A percentile compares a stretch with the other conserved stretches of the same genome.
These are phyloP conservation scores for Anas georgica DNA, from an alignment of 2,797 vertebrate genomes.

Conservation along the genomic window DNA sequence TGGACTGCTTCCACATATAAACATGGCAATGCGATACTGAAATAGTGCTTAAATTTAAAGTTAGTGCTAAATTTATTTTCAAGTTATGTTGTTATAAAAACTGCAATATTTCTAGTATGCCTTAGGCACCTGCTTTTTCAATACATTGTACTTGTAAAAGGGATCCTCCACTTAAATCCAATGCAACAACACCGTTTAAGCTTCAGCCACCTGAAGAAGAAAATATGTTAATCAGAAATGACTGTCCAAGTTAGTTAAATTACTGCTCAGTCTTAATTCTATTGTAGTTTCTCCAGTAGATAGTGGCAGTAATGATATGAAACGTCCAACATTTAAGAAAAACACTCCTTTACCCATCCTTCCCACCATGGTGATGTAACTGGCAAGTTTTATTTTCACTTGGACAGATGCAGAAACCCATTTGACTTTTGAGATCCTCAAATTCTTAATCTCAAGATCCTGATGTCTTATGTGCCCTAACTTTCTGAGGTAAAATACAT, in stretches of 20 bases:
- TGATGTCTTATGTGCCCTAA: background rate
- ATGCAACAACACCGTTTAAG: background rate
- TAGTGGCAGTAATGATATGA: background rate
- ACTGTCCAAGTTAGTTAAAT: background rate
- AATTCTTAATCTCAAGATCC: too few species aligned
- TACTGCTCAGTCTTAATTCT: background rate
- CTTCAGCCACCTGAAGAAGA: background rate
- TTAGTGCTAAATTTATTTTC: background rate
- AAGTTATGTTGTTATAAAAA: background rate
- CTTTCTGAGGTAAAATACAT: background rate
- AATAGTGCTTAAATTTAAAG: background rate
- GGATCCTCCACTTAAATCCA: background rate
- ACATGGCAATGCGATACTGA: background rate
- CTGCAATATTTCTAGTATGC: background rate
- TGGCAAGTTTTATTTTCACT: background rate
- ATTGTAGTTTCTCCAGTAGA: background rate
- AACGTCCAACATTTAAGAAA: background rate
- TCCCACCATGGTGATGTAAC: background rate
- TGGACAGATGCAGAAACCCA: too few species aligned
- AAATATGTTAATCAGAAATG: accelerated
- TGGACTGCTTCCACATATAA: background rate
- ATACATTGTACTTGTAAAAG: background rate
- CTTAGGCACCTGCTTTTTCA: background rate
- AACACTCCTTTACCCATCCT: background rate
- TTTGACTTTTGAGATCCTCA: too few species aligned